Evolutionary conservation across 2,888 invertebrate species (phyloP).

Genomic region (Sepiola atlantica): DNA sequence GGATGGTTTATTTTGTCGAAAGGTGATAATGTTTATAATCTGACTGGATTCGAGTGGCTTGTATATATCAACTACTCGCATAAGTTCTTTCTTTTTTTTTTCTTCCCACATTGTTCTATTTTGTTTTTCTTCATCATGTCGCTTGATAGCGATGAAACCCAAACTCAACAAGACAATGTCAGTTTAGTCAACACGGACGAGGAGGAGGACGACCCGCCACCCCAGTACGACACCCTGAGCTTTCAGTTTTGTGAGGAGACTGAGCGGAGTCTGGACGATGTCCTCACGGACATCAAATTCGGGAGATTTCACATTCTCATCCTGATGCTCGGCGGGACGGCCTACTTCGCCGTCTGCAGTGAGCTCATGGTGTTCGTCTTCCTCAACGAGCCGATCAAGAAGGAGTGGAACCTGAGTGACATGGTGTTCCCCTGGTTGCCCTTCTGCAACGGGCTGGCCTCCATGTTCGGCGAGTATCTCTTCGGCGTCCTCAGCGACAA

Average conservation of each 20-base stretch:
- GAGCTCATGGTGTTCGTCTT: constrained; percentile 67
- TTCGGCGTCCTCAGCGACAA: constrained; percentile 65
- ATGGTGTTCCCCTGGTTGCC: constrained; percentile 64
- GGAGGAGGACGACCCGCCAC: constrained; percentile 38
- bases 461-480: constrained; percentile 62
- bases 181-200: constrained; percentile 39
- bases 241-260: background rate
- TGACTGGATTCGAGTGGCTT: constrained; percentile 24
- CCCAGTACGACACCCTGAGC: constrained; percentile 36
- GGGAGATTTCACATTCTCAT: constrained; percentile 65
- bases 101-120: background rate
- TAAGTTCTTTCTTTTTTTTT: background rate
- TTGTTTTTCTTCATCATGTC: background rate
- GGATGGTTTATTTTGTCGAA: background rate
- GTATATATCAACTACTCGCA: background rate
- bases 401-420: constrained; percentile 62
- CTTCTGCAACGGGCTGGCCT: constrained; percentile 60
- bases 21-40: constrained; percentile 42
- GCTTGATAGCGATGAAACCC: constrained; percentile 35
- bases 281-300: constrained; percentile 61
- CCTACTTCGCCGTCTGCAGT: constrained; percentile 67
- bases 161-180: constrained; percentile 39
- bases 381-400: constrained; percentile 61
- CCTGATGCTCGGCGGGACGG: constrained; percentile 62
- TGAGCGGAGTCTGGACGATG: constrained; percentile 59